phyloP scores from a whole-genome alignment of 2,888 invertebrate genomes.

The Elysia crispata region DNA sequence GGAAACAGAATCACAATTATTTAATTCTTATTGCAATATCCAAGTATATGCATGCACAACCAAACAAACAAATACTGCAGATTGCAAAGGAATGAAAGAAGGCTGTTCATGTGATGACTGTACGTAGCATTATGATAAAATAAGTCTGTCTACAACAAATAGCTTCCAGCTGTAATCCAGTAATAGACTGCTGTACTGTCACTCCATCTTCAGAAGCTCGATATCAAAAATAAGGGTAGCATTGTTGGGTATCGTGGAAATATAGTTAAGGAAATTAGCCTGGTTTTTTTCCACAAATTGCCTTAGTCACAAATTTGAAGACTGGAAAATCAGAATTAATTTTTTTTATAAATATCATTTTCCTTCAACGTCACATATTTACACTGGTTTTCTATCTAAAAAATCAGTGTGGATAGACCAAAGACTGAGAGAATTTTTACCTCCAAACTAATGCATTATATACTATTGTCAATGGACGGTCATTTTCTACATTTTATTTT shows the following conservation, averaged over 20 bases:
- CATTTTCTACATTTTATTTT: too few relatives aligned
- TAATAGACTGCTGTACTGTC: constrained; percentile 6
- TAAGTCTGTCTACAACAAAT: background rate
- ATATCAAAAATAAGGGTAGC: constrained; percentile 96
- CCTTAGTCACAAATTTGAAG: too few relatives aligned
- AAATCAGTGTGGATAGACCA: too few relatives aligned
- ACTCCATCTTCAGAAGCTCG: constrained; percentile 89
- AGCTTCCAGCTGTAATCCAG: background rate
- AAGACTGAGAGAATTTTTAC: too few relatives aligned
- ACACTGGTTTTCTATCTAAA: too few relatives aligned
- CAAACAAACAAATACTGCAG: background rate
- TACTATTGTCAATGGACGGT: too few relatives aligned
- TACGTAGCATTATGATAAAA: background rate
- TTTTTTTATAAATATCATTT: too few relatives aligned
- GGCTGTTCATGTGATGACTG: constrained; percentile 4
- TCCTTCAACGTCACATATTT: too few relatives aligned
- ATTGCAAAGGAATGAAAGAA: constrained; percentile 11
- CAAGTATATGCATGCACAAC: background rate
- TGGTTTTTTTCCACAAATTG: too few relatives aligned
- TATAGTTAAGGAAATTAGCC: constrained; percentile 55
- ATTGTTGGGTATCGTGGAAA: constrained; percentile 89
- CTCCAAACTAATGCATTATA: too few relatives aligned
- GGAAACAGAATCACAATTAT: background rate
- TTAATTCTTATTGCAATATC: background rate
- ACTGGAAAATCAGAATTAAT: too few relatives aligned